A percentile compares a stretch with the other conserved stretches of the same genome.
These are phyloP conservation scores for Hetaerina americana DNA, from an alignment of 1,140 invertebrate genomes.

Conservation along the genomic window DNA sequence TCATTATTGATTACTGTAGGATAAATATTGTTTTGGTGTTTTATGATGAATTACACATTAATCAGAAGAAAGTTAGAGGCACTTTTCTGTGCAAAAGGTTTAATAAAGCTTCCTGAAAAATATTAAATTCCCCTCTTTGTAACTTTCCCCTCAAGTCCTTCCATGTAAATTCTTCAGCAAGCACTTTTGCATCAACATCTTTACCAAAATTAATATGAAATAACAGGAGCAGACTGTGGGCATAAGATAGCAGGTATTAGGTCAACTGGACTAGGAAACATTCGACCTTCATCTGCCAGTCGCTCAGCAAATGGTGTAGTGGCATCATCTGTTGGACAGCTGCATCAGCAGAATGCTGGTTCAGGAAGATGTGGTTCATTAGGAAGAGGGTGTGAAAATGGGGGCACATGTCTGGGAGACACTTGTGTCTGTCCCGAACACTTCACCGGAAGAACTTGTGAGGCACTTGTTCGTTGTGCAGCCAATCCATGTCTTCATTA, in stretches of 20 bases:
- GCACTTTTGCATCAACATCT: too few relatives aligned
- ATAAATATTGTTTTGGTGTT: too few relatives aligned
- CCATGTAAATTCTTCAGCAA: too few relatives aligned
- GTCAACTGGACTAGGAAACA: neutral
- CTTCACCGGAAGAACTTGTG: conserved; percentile 22
- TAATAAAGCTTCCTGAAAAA: too few relatives aligned
- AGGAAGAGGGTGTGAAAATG: neutral
- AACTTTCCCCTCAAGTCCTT: too few relatives aligned
- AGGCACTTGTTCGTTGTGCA: conserved; percentile 32
- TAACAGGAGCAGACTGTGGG: neutral
- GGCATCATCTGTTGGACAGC: neutral
- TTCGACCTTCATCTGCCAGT: neutral
- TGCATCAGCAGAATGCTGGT: neutral
- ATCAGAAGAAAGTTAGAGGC: too few relatives aligned
- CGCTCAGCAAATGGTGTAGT: neutral
- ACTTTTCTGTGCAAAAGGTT: too few relatives aligned
- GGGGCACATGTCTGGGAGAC: neutral
- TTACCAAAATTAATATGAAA: neutral
- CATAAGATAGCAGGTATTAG: neutral
- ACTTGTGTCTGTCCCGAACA: neutral
- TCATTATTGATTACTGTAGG: too few relatives aligned
- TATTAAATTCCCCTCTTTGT: too few relatives aligned
- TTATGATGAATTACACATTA: too few relatives aligned
- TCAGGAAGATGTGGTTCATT: neutral
- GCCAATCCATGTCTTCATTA: conserved; percentile 42